Conservation (phyloP, 2,888 invertebrate species). For the Cheilosia soror region DNA sequence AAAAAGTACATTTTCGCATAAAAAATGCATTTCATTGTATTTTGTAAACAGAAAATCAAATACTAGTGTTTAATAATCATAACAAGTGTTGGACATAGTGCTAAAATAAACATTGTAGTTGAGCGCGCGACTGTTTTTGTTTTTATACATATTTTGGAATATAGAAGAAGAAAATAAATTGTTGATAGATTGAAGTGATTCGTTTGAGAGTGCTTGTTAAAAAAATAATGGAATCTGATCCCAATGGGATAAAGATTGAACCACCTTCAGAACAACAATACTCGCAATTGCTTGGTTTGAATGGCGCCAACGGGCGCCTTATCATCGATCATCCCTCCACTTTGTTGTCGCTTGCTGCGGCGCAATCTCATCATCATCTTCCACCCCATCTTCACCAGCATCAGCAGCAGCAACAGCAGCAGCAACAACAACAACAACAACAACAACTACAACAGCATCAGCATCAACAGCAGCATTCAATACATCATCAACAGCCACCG, state of each 20-base stretch:
- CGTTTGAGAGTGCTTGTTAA: constrained; percentile 39
- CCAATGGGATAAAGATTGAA: constrained; percentile 84
- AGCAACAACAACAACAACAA: constrained; percentile 78
- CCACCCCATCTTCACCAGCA: constrained; percentile 74
- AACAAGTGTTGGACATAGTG: constrained; percentile 25
- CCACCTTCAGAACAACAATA: constrained; percentile 82
- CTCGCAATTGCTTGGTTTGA: constrained; percentile 82
- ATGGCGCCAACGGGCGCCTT: constrained; percentile 82
- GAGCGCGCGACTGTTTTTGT: constrained; percentile 15
- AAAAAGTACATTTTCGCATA: constrained; percentile 49
- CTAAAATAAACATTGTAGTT: constrained; percentile 9
- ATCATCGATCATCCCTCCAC: constrained; percentile 82
- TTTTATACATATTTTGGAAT: constrained; percentile 15
- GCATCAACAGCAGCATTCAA: constrained; percentile 78
- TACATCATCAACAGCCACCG: constrained; percentile 67
- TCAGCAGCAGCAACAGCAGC: constrained; percentile 76
- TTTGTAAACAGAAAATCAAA: constrained; percentile 73
- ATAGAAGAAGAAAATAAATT: background rate
- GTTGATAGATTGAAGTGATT: constrained; percentile 13
- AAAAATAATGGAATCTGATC: constrained; percentile 83
- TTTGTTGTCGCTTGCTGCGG: constrained; percentile 81
- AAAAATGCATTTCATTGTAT: constrained; percentile 72
- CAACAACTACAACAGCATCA: constrained; percentile 78
- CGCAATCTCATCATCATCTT: constrained; percentile 76
- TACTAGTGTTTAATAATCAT: constrained; percentile 30